Base-by-base conservation (phyloP, 2,113 vertebrate genomes). In the Hystrix brachyura region DNA sequence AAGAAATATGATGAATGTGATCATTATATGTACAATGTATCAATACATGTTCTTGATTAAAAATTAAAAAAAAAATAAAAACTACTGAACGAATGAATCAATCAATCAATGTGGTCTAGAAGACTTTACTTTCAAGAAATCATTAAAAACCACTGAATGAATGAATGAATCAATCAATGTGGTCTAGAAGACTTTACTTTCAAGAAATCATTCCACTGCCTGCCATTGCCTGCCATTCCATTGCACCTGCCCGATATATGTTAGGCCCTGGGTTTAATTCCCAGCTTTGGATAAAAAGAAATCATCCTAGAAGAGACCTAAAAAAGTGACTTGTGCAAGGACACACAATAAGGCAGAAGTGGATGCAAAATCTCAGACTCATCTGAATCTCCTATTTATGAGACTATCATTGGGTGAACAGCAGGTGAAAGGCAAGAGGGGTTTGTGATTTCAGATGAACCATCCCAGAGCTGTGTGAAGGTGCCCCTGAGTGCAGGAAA, bases 51-150 rank as follows among this genome's bases (percentile, higher is more conserved):
- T 38, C 38, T 38, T 38, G 38, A 38, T 38, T 38, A 38, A 38
- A 38, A 38, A 38, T 38, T 38, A 38, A 38, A 38, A 38, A 38
- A 38, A 38, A 38, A 38, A n/a, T 38, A 38, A 38, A 38, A 38
- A 38, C 38, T 2, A 38, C 38, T 38, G 38, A 69, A 82, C n/a
- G 38, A 83, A 38, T 57, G 1, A 51, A 12, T 55, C 1, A 32
- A 43, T 43, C n/a, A n/a, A 38, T 69, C 46, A 38, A 34, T 46
- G 18, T 59, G 57, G 59, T 94, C 72, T 89, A 15, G 27, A 79
- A 74, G 82, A 71, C 48, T 59, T 90, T 90, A 71, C 29, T 94
- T 95, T 80, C 87, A 81, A 64, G 53, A 96, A 91, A 76, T 85
- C 71, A 92, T 59, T 38, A 38, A 38, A 38, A 38, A 38, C 38